Evolutionary conservation across 2,113 vertebrate genomes (phyloP), one percentile per base, ranked within the genome.

Genomic region (Gobiocypris rarus): DNA sequence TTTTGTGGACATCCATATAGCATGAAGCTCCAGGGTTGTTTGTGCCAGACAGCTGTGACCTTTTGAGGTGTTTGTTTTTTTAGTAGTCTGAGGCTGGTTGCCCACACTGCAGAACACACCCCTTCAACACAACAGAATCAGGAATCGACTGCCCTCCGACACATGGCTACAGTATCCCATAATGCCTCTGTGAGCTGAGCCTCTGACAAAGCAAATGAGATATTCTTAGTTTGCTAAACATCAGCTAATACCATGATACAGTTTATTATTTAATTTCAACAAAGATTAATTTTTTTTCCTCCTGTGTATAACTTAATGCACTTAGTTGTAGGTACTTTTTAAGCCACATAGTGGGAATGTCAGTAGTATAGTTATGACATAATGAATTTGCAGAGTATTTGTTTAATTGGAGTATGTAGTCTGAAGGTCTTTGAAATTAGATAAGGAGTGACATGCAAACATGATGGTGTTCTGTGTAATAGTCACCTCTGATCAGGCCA

Each of bases 111-210:
- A 17, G 56, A 43, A 45, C 74, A 52, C 48, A 45, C 41, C 22
- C 43, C 19, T 65, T 80, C 22, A 71, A 13, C 58, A 38, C 71
- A 28, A 15, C 82, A n/a, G 58, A 71, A 50, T 38, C 41, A 19
- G 63, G 45, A 19, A 79, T 54, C 82, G 78, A 82, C 87, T 86
- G 84, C 70, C 67, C 22, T 50, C 70, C 81, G 34, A 34, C 4
- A 34, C 34, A 78, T 61, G 75, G 83, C 48, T 73, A 56, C 83
- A 28, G 9, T 13, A 65, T 82, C 87, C 87, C 79, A 84, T 78
- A 41, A 73, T 82, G 78, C 79, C 26, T 79, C 85, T 38, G 38
- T 59, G 70, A 81, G 38, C 26, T 3, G 41, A 54, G 71, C 58
- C 52, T 77, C 26, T 87, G 80, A 87, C 74, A 15, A 48, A 75